phyloP scores from a whole-genome alignment of 2,888 invertebrate species.

The Dynastes hyllus region DNA sequence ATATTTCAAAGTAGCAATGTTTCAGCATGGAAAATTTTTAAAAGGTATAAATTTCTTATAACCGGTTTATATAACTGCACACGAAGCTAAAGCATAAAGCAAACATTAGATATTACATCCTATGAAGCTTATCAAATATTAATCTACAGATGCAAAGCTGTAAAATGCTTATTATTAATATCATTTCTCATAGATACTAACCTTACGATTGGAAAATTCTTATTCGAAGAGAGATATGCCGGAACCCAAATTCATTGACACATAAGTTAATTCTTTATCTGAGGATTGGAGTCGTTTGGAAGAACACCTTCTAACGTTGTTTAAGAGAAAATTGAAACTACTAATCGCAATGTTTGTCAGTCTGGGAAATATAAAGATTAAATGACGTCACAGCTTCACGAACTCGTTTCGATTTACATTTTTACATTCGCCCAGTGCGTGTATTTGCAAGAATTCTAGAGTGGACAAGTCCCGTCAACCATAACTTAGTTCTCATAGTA shows the following conservation, averaged over 20 bases:
- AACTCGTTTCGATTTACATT: slow-evolving; percentile 44
- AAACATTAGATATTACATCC: too few species aligned
- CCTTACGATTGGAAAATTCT: slow-evolving; percentile 69
- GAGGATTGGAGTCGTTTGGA: slow-evolving; percentile 4
- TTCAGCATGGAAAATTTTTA: slow-evolving; percentile 11
- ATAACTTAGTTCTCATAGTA: background rate
- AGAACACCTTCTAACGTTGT: slow-evolving; percentile 10
- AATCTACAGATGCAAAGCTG: background rate
- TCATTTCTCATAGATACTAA: slow-evolving; percentile 57
- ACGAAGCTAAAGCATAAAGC: background rate
- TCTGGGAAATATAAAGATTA: slow-evolving; percentile 46
- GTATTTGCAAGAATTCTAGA: slow-evolving; percentile 14
- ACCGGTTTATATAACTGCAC: slow-evolving; percentile 6
- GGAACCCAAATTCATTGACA: slow-evolving; percentile 70
- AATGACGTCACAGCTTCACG: slow-evolving; percentile 52
- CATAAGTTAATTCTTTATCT: slow-evolving; percentile 60
- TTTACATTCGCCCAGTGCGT: slow-evolving; percentile 34
- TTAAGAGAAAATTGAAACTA: slow-evolving; percentile 36
- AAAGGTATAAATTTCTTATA: background rate
- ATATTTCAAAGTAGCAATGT: background rate
- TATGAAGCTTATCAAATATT: background rate
- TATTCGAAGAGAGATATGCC: slow-evolving; percentile 66
- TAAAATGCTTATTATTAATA: background rate
- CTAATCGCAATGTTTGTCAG: background rate
- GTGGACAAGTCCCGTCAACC: too few species aligned